These are phyloP conservation scores for Zoanthus gigantus DNA, from an alignment of 92 coral and sea anemone genomes.

Conservation along the genomic window DNA sequence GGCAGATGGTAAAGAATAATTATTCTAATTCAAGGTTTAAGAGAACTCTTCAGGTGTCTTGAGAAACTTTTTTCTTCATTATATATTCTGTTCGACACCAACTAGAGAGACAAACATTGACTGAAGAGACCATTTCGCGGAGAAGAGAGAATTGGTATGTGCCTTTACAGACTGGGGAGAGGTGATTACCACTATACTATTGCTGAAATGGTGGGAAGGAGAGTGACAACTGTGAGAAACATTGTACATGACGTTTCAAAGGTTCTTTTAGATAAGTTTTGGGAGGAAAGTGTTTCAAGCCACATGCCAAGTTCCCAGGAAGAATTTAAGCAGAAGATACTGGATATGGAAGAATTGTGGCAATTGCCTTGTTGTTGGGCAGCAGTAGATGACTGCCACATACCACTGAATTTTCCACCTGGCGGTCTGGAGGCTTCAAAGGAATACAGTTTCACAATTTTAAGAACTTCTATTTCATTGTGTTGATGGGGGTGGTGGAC, in stretches of 20 bases:
- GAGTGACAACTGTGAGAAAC: slow-evolving; percentile 52
- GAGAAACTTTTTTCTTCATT: slow-evolving; percentile 58
- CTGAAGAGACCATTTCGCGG: slow-evolving; percentile 58
- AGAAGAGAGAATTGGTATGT: slow-evolving; percentile 51
- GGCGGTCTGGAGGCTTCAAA: background rate
- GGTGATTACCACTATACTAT: slow-evolving; percentile 60
- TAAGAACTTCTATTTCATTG: slow-evolving; percentile 19
- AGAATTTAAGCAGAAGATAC: slow-evolving; percentile 15
- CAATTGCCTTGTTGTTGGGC: background rate
- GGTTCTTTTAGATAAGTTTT: slow-evolving; percentile 32
- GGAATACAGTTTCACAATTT: background rate
- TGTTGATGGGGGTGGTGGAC: slow-evolving; percentile 26
- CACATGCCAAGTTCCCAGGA: slow-evolving; percentile 45
- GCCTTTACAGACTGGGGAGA: slow-evolving; percentile 53
- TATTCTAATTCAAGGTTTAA: slow-evolving; percentile 57
- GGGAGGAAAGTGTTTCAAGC: slow-evolving; percentile 48
- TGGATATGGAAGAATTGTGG: slow-evolving; percentile 30
- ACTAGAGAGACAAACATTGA: slow-evolving; percentile 47
- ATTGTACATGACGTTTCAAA: slow-evolving; percentile 54
- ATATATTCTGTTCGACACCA: slow-evolving; percentile 32
- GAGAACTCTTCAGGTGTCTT: slow-evolving; percentile 58
- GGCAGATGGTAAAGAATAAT: slow-evolving; percentile 42
- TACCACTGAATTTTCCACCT: slow-evolving; percentile 7
- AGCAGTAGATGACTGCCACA: slow-evolving; percentile 18
- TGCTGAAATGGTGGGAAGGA: slow-evolving; percentile 61